phyloP scores from a whole-genome alignment of 2,888 invertebrate species.

The Holacanthella duospinosa region DNA sequence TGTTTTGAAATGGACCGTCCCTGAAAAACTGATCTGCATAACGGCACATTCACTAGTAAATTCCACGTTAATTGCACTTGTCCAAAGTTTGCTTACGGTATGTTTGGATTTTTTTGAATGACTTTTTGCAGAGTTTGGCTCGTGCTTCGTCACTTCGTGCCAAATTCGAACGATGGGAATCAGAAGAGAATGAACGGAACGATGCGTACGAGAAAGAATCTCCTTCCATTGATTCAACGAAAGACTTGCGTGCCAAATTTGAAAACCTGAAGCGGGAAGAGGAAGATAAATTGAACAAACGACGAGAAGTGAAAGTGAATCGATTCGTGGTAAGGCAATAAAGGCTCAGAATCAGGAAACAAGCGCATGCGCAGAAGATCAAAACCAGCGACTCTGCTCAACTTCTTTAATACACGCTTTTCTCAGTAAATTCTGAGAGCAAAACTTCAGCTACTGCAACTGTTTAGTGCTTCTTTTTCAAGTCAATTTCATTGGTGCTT shows the following conservation, averaged over 20 bases:
- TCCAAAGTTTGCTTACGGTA: too few species aligned
- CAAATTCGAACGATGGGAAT: slow-evolving; percentile 79
- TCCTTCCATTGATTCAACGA: slow-evolving; percentile 63
- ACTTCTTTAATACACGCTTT: too few species aligned
- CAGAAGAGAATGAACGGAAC: slow-evolving; percentile 40
- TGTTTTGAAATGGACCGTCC: too few species aligned
- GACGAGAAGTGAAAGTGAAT: slow-evolving; percentile 59
- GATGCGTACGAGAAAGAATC: slow-evolving; percentile 8
- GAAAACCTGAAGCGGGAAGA: slow-evolving; percentile 50
- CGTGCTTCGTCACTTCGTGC: slow-evolving; percentile 72
- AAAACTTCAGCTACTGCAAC: too few species aligned
- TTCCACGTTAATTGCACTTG: too few species aligned
- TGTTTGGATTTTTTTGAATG: slow-evolving; percentile 1
- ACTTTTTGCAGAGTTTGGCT: slow-evolving; percentile 45
- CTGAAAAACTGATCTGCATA: too few species aligned
- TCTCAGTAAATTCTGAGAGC: too few species aligned
- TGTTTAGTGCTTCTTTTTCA: too few species aligned
- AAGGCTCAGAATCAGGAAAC: not conserved
- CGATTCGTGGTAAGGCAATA: slow-evolving; percentile 74
- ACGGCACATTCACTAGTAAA: too few species aligned
- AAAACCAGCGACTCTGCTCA: too few species aligned
- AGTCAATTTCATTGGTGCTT: too few species aligned
- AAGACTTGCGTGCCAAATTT: slow-evolving; percentile 68
- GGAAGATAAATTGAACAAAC: slow-evolving; percentile 14
- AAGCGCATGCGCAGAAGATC: too few species aligned